phyloP scores from a whole-genome alignment of 2,797 vertebrate species.

The Amniataba percoides region DNA sequence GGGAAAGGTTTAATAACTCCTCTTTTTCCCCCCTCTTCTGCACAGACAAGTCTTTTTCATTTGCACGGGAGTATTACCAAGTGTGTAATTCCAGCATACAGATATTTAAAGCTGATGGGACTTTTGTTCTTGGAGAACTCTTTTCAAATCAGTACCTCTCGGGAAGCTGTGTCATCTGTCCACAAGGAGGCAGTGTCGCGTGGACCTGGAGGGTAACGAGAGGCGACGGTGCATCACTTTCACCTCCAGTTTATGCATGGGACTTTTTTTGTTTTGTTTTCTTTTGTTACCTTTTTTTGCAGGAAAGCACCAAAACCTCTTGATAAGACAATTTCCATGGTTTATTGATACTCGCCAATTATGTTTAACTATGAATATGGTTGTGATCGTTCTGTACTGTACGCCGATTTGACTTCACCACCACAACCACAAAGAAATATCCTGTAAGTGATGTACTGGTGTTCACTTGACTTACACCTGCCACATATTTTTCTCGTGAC shows the following conservation, averaged over 20 bases:
- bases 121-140: not conserved
- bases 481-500: constrained; percentile 73
- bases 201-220: constrained; percentile 7
- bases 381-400: constrained; percentile 53
- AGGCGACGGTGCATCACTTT: constrained; percentile 25
- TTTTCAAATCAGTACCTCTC: constrained; percentile 21
- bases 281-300: not conserved
- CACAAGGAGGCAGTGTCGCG: constrained; percentile 64
- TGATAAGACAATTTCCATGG: not conserved
- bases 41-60: constrained; percentile 13
- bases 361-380: constrained; percentile 31
- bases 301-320: constrained; percentile 16
- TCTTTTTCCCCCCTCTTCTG: not conserved
- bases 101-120: constrained; percentile 9
- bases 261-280: not conserved
- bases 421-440: not conserved
- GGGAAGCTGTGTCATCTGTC: constrained; percentile 37
- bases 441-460: constrained; percentile 25
- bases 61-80: constrained; percentile 20
- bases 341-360: constrained; percentile 6
- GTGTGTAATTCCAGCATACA: constrained; percentile 16
- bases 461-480: constrained; percentile 55
- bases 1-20: constrained; percentile 17
- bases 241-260: constrained; percentile 40
- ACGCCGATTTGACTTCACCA: constrained; percentile 24